Evolutionary conservation across 2,888 invertebrate genomes (phyloP).

Genomic region (Omphaloscelis lunosa): DNA sequence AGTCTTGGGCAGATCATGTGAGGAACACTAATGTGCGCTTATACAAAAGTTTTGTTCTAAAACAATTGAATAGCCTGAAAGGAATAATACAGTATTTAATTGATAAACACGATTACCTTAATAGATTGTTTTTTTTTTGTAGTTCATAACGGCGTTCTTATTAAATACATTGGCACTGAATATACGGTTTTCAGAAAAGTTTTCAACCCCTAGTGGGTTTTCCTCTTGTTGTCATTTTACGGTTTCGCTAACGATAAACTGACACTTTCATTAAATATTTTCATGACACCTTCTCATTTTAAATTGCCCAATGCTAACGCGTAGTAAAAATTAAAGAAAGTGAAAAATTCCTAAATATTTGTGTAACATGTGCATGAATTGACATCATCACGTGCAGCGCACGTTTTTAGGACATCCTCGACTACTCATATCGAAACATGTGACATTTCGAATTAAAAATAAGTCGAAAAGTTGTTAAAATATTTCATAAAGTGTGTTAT

Average conservation of each 20-base stretch:
- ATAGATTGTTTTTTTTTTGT: constrained; percentile 2
- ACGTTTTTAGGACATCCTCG: background rate
- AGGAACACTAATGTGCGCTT: background rate
- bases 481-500: constrained; percentile 32
- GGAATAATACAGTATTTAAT: background rate
- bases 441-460: constrained; percentile 32
- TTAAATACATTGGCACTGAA: background rate
- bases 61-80: background rate
- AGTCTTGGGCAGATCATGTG: too few species aligned
- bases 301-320: background rate
- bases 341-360: background rate
- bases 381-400: background rate
- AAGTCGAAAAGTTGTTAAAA: constrained; percentile 12
- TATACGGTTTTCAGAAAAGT: background rate
- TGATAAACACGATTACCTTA: background rate
- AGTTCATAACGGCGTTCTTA: too few species aligned
- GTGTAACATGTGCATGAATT: background rate
- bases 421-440: background rate
- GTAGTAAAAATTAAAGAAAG: background rate
- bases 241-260: background rate
- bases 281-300: background rate
- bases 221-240: background rate
- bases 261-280: background rate
- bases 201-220: background rate
- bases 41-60: background rate